Base-by-base conservation (phyloP, 2,113 vertebrate species). In the Globicephala melas region DNA sequence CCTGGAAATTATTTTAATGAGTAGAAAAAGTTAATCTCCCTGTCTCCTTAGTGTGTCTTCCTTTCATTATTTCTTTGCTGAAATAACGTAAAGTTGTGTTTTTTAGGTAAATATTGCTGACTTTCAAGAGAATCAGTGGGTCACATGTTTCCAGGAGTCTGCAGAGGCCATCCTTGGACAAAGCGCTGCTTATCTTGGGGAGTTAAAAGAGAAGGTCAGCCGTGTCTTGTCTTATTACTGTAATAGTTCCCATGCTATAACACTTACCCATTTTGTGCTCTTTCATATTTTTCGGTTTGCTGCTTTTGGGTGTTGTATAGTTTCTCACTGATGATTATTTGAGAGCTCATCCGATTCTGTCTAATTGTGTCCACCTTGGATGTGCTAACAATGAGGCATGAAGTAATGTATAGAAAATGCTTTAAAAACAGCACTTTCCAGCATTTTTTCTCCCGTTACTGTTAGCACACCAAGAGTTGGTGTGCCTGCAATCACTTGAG, bases 81-180 rank as follows among this genome's bases (percentile, higher is more conserved):
- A 94, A 94, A 77, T 97, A 91, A 95, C 17, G 28, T 38, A 31
- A 53, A 80, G 7, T 87, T 85, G 90, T 96, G 41, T 97, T 81
- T 89, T 80, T 86, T 98, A 99, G 99, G 99, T 98, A 92, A 99
- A 99, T 98, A 98, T 99, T 97, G 99, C 99, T 18, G 99, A 99
- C 98, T 99, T 99, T 83, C 98, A 98, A 0, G 99, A 99, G 91
- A 99, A 99, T 97, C 99, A 99, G 98, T 99, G 99, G 99, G 98
- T 99, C 97, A 99, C 99, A 12, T 99, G 99, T 98, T 99, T 99
- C 98, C 99, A 99, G 98, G 99, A 99, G 55, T 98, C 98, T 60
- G 99, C 99, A 4, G 99, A 99, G 98, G 98, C 99, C 89, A 99
- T 99, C 97, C 98, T 99, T 76, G 99, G 99, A 91, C 99, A 99